Evolutionary conservation across 2,797 vertebrate species (phyloP).

Genomic region (Scyliorhinus canicula): DNA sequence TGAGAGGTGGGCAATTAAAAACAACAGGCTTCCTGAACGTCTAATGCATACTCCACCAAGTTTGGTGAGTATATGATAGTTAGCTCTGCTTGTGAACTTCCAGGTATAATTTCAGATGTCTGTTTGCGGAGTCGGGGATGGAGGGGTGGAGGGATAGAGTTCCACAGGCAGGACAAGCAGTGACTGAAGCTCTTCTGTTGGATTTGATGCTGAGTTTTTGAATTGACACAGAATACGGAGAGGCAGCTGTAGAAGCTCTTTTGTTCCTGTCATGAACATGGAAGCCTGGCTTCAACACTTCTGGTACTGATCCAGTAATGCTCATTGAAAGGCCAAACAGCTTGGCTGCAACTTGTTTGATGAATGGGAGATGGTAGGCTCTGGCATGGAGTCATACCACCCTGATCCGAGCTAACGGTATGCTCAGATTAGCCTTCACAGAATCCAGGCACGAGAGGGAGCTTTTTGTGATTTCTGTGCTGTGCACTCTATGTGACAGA

Average conservation of each 20-base stretch:
- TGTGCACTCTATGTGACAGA: neutral
- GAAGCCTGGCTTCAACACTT: neutral
- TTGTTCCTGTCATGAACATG: neutral
- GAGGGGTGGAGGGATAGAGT: neutral
- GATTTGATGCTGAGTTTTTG: neutral
- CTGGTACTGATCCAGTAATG: neutral
- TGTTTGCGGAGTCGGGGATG: no score
- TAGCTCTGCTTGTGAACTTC: neutral
- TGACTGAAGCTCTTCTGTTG: neutral
- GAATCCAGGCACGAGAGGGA: neutral
- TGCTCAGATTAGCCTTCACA: neutral
- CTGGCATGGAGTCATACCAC: neutral
- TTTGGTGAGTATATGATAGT: neutral
- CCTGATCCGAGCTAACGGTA: neutral
- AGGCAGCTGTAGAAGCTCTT: neutral
- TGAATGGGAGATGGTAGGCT: neutral
- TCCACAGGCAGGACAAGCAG: neutral
- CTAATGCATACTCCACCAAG: neutral
- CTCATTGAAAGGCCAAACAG: neutral
- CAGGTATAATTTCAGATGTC: neutral
- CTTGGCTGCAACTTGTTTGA: slow-evolving; percentile 6
- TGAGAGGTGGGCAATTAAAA: neutral
- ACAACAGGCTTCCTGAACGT: neutral
- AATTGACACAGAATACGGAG: neutral
- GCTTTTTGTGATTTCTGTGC: neutral